Conservation (phyloP, 1,140 invertebrate species). For the Pectinophora gossypiella region DNA sequence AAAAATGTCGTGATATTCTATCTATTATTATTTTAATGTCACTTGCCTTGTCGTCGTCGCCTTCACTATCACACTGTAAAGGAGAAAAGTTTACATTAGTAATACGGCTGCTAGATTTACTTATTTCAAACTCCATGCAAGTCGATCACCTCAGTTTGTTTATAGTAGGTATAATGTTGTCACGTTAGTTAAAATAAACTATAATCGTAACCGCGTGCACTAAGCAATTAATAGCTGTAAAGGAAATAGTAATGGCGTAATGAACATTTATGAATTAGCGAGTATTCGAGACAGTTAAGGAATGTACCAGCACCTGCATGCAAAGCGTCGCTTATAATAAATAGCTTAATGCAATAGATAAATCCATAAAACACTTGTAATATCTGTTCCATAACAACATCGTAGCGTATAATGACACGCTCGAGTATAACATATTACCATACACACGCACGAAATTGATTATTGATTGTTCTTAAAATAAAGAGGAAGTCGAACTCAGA, state of each 20-base stretch:
- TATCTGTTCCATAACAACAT: not conserved
- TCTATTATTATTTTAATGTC: slow-evolving; percentile 35
- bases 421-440: too few species aligned
- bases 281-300: not conserved
- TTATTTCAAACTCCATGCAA: not conserved
- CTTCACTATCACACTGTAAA: slow-evolving; percentile 92
- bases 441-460: not conserved
- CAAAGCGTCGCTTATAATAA: not conserved
- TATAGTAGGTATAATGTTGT: not conserved
- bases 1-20: too few species aligned
- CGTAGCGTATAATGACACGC: too few species aligned
- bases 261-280: not conserved
- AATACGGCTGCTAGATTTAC: slow-evolving; percentile 9
- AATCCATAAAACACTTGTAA: not conserved
- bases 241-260: not conserved
- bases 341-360: not conserved
- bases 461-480: not conserved
- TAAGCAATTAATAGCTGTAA: not conserved
- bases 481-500: not conserved
- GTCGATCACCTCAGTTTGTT: too few species aligned
- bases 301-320: not conserved
- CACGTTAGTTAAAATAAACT: not conserved
- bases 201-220: not conserved
- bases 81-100: slow-evolving; percentile 58
- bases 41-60: slow-evolving; percentile 90